Evolutionary conservation across 2,888 invertebrate species (phyloP), one percentile per base, ranked within the genome.

Genomic region (Lithophane leautieri): DNA sequence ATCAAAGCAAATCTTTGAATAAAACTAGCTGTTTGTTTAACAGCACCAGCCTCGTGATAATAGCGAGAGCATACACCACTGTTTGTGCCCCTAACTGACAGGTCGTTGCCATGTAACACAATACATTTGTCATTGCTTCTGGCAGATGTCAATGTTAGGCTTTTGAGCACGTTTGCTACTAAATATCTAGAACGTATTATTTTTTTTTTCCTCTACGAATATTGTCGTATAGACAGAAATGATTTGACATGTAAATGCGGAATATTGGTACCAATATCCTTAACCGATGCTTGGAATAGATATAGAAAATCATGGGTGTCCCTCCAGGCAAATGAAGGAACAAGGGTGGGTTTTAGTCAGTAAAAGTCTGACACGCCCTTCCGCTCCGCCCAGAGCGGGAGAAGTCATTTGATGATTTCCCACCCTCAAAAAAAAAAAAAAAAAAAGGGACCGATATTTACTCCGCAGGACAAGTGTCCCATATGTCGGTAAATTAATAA

Each of bases 71-170:
- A 86, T 82, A 88, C 80, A 88, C 44, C 34, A 77, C 62, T 80
- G 52, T 85, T 77, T 78, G 73, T 74, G 65, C 65, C 52, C 50
- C 71, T 72, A 76, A 79, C 78, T 75, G 75, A 42, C 62, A 80
- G 86, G 86, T 86, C 88, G 65, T 84, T 88, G 80, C 76, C 84
- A 73, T 79, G 81, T 68, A 81, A 76, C 63, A 86, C 65, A 78
- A 81, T 77, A 79, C 70, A 81, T 76, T 83, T 81, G 81, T 78
- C 83, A 81, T 77, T 77, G 54, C 60, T 72, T 79, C 54, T 79
- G 77, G 73, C 72, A 78, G 70, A 76, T 86, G 74, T 74, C 71
- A 82, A 76, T 82, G 81, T 74, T 76, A 81, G 81, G 58, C 74
- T 81, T 81, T 87, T 83, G 83, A 81, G 73, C 73, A 81, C 77